A percentile compares a stretch with the other conserved stretches of the same genome.
Evolutionary conservation across 2,888 invertebrate genomes (phyloP).

Genomic region (Lasioglossum lativentre): DNA sequence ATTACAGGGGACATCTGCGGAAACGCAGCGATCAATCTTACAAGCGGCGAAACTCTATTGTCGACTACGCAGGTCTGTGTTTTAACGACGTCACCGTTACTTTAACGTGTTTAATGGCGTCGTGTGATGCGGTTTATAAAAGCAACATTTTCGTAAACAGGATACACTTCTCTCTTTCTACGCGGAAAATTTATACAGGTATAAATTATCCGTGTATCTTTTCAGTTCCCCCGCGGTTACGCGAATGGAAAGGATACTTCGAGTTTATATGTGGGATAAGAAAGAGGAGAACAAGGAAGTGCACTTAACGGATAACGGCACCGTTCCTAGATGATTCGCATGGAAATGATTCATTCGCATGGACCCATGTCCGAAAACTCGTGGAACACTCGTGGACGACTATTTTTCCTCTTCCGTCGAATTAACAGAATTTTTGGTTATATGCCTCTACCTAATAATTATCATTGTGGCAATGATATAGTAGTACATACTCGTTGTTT

Average conservation of each 20-base stretch:
- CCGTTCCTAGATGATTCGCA: constrained; percentile 34
- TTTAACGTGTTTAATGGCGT: constrained; percentile 4
- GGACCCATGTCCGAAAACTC: background rate
- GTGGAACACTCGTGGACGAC: background rate
- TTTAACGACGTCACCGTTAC: constrained; percentile 12
- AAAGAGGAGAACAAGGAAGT: constrained; percentile 63
- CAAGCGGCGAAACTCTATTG: background rate
- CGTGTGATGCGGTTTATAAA: constrained; percentile 8
- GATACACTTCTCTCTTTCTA: constrained; percentile 21
- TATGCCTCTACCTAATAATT: background rate
- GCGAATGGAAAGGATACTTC: constrained; percentile 52
- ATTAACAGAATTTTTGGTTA: background rate
- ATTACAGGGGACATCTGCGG: background rate
- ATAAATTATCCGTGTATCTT: constrained; percentile 59
- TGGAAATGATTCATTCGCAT: constrained; percentile 41
- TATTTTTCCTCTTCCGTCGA: background rate
- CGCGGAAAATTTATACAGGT: constrained; percentile 52
- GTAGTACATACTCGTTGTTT: too few relatives aligned
- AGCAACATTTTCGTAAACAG: constrained; percentile 22
- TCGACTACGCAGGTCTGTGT: background rate
- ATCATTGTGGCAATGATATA: too few relatives aligned
- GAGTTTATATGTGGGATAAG: constrained; percentile 55
- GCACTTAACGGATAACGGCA: constrained; percentile 69
- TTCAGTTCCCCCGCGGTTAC: constrained; percentile 29
- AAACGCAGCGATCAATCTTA: background rate